Percentiles rank a stretch among this genome's conserved stretches.
phyloP scores from a whole-genome alignment of 1,140 invertebrate genomes.

The Zaprionus africanus region DNA sequence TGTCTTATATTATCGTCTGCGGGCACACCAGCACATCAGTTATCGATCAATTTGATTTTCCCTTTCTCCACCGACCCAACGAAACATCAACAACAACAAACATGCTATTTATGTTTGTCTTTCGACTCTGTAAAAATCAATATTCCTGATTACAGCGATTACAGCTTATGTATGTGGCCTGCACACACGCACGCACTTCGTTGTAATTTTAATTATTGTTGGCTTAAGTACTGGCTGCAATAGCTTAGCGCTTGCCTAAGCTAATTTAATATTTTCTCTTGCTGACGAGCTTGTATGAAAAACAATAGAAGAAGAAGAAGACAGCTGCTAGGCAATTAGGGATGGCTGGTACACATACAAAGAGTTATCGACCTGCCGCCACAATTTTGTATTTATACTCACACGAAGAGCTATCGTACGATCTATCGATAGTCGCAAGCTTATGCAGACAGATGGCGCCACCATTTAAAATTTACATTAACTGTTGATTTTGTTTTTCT shows the following conservation, averaged over 20 bases:
- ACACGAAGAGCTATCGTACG: not conserved
- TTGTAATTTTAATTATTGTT: constrained; percentile 10
- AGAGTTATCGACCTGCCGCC: constrained; percentile 3
- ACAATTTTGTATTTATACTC: not conserved
- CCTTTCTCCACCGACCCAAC: constrained; percentile 4
- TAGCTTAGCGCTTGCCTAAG: not conserved
- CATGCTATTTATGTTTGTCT: constrained; percentile 14
- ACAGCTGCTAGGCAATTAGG: constrained; percentile 19
- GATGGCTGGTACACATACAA: not conserved
- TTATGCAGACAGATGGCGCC: constrained; percentile 20
- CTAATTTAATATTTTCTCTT: constrained; percentile 16
- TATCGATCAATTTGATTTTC: constrained; percentile 25
- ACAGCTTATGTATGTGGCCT: not conserved
- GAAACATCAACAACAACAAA: constrained; percentile 32
- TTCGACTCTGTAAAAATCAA: constrained; percentile 43
- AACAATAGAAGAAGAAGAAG: constrained; percentile 38
- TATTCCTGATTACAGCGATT: constrained; percentile 6
- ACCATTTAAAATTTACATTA: not conserved
- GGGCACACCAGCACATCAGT: not conserved
- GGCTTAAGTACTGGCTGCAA: not conserved
- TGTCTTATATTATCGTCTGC: not conserved
- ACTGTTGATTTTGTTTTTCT: not conserved
- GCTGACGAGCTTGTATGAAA: constrained; percentile 34
- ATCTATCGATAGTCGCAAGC: not conserved
- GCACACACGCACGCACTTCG: not conserved